Evolutionary conservation across 2,888 invertebrate species (phyloP).

Genomic region (Coelinius sp.): DNA sequence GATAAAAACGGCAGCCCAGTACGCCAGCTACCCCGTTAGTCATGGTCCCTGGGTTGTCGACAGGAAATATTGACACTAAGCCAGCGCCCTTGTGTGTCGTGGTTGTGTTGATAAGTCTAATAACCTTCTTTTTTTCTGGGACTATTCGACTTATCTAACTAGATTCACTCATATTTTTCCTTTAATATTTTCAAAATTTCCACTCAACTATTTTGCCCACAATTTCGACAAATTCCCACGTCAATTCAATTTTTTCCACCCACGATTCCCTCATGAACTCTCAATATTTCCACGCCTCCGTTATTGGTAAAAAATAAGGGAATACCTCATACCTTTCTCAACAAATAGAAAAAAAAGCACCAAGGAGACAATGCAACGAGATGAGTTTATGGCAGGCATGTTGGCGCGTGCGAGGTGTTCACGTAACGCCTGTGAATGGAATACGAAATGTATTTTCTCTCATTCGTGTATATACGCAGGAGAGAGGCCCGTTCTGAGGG

Average conservation of each 20-base stretch:
- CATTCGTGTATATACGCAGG: conserved; percentile 46
- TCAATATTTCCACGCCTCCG: not conserved
- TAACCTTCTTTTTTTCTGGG: too few relatives aligned
- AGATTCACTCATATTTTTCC: not conserved
- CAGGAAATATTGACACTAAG: too few relatives aligned
- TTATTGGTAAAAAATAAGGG: not conserved
- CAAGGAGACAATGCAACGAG: conserved; percentile 17
- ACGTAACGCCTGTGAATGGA: conserved; percentile 55
- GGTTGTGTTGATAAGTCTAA: too few relatives aligned
- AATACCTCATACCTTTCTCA: not conserved
- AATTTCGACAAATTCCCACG: not conserved
- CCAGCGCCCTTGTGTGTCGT: too few relatives aligned
- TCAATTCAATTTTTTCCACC: not conserved
- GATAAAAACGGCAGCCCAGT: too few relatives aligned
- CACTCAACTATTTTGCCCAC: not conserved
- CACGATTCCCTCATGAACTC: not conserved
- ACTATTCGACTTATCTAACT: too few relatives aligned
- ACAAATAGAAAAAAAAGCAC: not conserved
- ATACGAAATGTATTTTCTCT: conserved; percentile 56
- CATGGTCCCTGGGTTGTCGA: too few relatives aligned
- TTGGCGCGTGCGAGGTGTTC: conserved; percentile 41
- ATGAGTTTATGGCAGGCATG: conserved; percentile 23
- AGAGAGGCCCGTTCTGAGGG: conserved; percentile 50
- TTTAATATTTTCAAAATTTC: not conserved
- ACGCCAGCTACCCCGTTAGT: too few relatives aligned